phyloP scores from a whole-genome alignment of 2,888 invertebrate genomes.

The Cephus sareptanus region DNA sequence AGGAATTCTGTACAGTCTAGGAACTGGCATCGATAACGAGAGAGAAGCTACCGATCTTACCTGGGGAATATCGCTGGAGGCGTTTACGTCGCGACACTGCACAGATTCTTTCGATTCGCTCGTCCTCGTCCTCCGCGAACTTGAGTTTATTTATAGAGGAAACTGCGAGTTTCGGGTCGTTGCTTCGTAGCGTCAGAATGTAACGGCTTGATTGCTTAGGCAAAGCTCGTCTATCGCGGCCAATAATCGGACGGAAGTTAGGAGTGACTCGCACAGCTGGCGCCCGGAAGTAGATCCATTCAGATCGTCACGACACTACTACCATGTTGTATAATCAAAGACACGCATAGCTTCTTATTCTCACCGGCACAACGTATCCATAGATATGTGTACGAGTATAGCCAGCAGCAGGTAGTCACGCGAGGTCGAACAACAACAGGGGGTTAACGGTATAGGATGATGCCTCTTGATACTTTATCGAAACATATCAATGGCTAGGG shows the following conservation, averaged over 20 bases:
- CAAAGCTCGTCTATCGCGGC: constrained; percentile 25
- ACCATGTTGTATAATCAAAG: too few relatives aligned
- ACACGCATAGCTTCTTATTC: neutral
- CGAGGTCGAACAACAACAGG: constrained; percentile 42
- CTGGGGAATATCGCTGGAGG: too few relatives aligned
- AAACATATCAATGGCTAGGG: too few relatives aligned
- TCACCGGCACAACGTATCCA: neutral
- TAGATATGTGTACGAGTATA: constrained; percentile 6
- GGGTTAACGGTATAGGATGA: constrained; percentile 18
- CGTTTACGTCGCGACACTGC: neutral
- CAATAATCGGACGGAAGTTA: constrained; percentile 54
- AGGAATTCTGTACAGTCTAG: too few relatives aligned
- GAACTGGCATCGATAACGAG: too few relatives aligned
- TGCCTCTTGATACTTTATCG: too few relatives aligned
- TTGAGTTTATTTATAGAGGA: constrained; percentile 28
- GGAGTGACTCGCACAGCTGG: constrained; percentile 45
- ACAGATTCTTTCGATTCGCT: neutral
- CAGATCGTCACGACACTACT: constrained; percentile 11
- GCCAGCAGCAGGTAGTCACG: constrained; percentile 34
- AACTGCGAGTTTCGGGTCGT: constrained; percentile 35
- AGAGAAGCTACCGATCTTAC: too few relatives aligned
- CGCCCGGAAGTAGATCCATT: constrained; percentile 46
- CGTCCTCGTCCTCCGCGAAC: too few relatives aligned
- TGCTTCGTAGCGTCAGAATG: constrained; percentile 23
- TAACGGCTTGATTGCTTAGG: constrained; percentile 29